Evolutionary conservation across 2,113 vertebrate species (phyloP), one percentile per base, ranked within the genome.

Genomic region (Brachionichthys hirsutus): DNA sequence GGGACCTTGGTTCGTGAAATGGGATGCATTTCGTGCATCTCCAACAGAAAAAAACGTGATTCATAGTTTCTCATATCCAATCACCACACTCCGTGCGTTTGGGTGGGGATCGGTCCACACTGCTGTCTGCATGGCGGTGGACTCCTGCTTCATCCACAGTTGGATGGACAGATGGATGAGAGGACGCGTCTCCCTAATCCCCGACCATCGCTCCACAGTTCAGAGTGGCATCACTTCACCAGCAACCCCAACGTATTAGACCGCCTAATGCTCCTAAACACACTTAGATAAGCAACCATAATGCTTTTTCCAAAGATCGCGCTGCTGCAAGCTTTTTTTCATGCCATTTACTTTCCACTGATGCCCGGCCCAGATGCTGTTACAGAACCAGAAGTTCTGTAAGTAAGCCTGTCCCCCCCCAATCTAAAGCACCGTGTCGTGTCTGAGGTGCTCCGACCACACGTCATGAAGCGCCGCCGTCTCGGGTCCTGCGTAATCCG

Each of bases 101-200:
- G 76, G 80, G 70, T 62, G 62, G 47, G 62, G 75, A 83, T 87
- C 75, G 83, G 73, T 9, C 19, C 51, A 55, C 51, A 34, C 56
- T 45, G 51, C 75, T 77, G 76, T 71, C 74, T 78, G 80, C 61
- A 88, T 65, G 73, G 64, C 46, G 43, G 61, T 59, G 55, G 55
- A 48, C 48, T 73, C 57, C 22, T 38, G 67, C 62, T 77, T 58
- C 52, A 61, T 82, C 59, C 54, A 66, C 60, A 64, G 61, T 57
- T 68, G 20, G 65, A 74, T 51, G 70, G 68, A 81, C 83, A 90
- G 81, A 89, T 88, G 81, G 79, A 84, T 56, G 38, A 75, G 70
- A 65, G 67, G 59, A 75, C 88, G 50, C 66, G 77, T 80, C 78
- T 77, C 60, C 57, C 46, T 89, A 89, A 91, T 91, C 87, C 83